These are phyloP conservation scores for Lamellibrachia satsuma DNA, from an alignment of 2,888 invertebrate species.

Conservation along the genomic window DNA sequence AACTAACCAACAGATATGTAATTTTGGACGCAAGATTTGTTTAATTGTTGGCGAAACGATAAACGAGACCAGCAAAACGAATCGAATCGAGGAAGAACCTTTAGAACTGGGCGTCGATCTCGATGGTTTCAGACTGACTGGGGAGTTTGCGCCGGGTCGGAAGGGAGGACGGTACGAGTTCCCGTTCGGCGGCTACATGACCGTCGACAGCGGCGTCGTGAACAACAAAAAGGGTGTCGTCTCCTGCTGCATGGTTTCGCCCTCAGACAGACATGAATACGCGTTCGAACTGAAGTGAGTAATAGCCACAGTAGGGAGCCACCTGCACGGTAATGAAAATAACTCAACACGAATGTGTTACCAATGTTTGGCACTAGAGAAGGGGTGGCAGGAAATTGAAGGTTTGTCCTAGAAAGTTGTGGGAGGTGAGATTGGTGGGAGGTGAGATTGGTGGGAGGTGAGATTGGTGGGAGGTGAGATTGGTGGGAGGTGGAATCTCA, in stretches of 20 bases:
- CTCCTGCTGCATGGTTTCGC: conserved; percentile 47
- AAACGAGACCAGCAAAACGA: no score
- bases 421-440: no score
- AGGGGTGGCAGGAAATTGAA: no score
- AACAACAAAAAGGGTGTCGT: conserved; percentile 54
- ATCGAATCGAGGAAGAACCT: neutral
- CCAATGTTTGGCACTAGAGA: no score
- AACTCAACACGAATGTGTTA: neutral
- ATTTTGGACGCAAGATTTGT: no score
- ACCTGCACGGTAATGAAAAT: neutral
- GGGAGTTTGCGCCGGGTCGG: conserved; percentile 50
- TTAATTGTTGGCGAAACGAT: no score
- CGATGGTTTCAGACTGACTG: neutral
- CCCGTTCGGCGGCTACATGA: conserved; percentile 57
- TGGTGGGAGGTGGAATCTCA: no score
- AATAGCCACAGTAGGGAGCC: neutral
- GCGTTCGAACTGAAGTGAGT: conserved; percentile 27
- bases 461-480: no score
- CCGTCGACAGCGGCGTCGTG: conserved; percentile 51
- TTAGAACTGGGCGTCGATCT: neutral
- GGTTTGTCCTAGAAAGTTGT: no score
- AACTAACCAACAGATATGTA: no score
- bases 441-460: no score
- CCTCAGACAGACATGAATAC: conserved; percentile 42
- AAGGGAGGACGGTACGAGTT: conserved; percentile 59